Percentiles rank a stretch among this genome's conserved stretches.
Conservation (phyloP, 2,113 vertebrate species). For the Aptenodytes patagonicus region DNA sequence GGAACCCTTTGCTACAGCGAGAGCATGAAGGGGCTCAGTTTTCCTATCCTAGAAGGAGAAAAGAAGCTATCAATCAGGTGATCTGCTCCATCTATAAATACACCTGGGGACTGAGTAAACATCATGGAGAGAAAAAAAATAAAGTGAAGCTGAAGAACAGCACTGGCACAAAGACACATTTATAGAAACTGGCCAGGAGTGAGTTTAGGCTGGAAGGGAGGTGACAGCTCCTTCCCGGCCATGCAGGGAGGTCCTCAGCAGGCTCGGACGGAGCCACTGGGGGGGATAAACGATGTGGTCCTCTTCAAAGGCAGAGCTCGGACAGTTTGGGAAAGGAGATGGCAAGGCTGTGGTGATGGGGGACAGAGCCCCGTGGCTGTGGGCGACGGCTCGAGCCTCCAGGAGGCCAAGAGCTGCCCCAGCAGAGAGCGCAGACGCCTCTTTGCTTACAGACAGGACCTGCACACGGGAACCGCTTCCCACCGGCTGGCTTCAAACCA, state of each 20-base stretch:
- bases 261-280: neutral
- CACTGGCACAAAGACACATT: neutral
- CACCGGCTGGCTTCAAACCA: neutral
- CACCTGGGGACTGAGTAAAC: neutral
- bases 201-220: neutral
- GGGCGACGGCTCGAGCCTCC: neutral
- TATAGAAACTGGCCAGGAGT: neutral
- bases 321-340: neutral
- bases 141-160: neutral
- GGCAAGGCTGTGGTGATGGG: neutral
- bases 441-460: neutral
- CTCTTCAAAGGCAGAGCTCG: neutral
- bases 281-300: neutral
- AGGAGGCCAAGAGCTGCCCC: neutral
- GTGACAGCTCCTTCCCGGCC: neutral
- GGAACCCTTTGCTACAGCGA: neutral
- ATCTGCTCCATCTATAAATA: conserved; percentile 32
- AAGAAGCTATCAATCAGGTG: neutral
- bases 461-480: rapidly evolving
- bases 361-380: neutral
- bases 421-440: neutral
- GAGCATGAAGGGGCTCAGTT: neutral
- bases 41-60: conserved; percentile 31
- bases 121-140: neutral
- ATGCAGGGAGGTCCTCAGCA: neutral